Percentiles rank a stretch among this genome's conserved stretches.
phyloP scores from a whole-genome alignment of 2,888 invertebrate genomes.

The Dasypolia templi region DNA sequence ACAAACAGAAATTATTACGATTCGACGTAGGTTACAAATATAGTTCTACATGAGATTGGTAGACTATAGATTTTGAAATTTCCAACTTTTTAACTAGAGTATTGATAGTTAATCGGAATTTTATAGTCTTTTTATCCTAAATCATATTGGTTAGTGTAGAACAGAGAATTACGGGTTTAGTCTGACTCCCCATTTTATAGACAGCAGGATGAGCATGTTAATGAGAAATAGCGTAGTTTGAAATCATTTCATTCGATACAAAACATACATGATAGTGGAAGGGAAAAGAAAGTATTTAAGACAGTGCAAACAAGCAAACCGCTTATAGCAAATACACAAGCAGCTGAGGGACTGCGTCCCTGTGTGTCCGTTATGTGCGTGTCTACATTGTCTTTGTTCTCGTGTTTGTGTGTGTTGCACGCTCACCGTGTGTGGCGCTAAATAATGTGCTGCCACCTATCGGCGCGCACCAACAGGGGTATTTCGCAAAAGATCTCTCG shows the following conservation, averaged over 20 bases:
- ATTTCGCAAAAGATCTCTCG: constrained; percentile 99
- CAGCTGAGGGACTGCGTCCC: constrained; percentile 85
- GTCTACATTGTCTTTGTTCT: constrained; percentile 91
- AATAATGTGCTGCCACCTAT: constrained; percentile 87
- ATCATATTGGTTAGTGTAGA: constrained; percentile 81
- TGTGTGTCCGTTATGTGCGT: constrained; percentile 90
- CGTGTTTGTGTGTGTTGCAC: constrained; percentile 91
- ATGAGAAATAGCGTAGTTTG: constrained; percentile 81
- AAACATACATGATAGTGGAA: constrained; percentile 58
- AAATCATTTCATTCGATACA: constrained; percentile 69
- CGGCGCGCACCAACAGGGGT: constrained; percentile 93
- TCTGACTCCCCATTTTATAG: constrained; percentile 82
- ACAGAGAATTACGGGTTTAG: constrained; percentile 75
- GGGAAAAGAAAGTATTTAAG: constrained; percentile 63
- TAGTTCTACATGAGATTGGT: constrained; percentile 76
- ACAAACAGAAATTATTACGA: constrained; percentile 70
- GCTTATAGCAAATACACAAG: constrained; percentile 90
- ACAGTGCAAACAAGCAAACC: constrained; percentile 71
- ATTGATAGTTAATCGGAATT: constrained; percentile 75
- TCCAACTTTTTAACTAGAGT: constrained; percentile 74
- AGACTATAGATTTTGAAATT: constrained; percentile 77
- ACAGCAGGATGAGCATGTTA: constrained; percentile 87
- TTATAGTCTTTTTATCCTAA: constrained; percentile 78
- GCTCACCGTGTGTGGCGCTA: constrained; percentile 91
- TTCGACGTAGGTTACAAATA: constrained; percentile 74